A percentile compares a stretch with the other conserved stretches of the same genome.
These are phyloP conservation scores for Macquaria australasica DNA, from an alignment of 2,113 vertebrate species.

Conservation along the genomic window DNA sequence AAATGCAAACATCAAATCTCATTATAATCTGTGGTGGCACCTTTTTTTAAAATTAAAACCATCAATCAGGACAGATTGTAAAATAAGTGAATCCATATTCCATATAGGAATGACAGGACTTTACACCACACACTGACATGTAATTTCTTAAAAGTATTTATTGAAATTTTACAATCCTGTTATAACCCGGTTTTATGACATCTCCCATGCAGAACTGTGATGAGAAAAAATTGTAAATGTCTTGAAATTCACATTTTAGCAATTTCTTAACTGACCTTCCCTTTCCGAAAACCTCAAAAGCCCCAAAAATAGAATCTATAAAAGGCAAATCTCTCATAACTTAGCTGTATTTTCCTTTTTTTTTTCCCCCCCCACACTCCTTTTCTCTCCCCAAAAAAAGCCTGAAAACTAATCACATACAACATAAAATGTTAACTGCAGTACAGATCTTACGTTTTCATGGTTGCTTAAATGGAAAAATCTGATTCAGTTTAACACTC, in stretches of 20 bases:
- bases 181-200: slow-evolving; percentile 79
- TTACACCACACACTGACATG: slow-evolving; percentile 56
- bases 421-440: slow-evolving; percentile 44
- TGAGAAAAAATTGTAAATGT: slow-evolving; percentile 79
- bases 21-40: no score
- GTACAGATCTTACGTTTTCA: slow-evolving; percentile 59
- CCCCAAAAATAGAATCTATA: slow-evolving; percentile 82
- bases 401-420: slow-evolving; percentile 53
- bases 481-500: slow-evolving; percentile 52
- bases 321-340: slow-evolving; percentile 76
- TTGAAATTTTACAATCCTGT: slow-evolving; percentile 87
- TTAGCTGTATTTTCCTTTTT: slow-evolving; percentile 56
- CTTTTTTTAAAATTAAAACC: no score
- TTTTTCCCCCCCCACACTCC: neutral
- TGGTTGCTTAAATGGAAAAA: slow-evolving; percentile 54
- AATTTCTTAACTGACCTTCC: slow-evolving; percentile 68
- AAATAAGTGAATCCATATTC: slow-evolving; percentile 4
- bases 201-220: slow-evolving; percentile 82
- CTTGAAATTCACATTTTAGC: slow-evolving; percentile 81
- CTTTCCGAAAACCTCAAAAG: slow-evolving; percentile 71
- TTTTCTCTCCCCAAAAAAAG: slow-evolving; percentile 26
- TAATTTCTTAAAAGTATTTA: slow-evolving; percentile 87
- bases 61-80: no score
- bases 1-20: neutral
- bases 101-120: slow-evolving; percentile 51